Evolutionary conservation across 2,888 invertebrate species (phyloP), one percentile per base, ranked within the genome.

Genomic region (Melolontha melolontha): DNA sequence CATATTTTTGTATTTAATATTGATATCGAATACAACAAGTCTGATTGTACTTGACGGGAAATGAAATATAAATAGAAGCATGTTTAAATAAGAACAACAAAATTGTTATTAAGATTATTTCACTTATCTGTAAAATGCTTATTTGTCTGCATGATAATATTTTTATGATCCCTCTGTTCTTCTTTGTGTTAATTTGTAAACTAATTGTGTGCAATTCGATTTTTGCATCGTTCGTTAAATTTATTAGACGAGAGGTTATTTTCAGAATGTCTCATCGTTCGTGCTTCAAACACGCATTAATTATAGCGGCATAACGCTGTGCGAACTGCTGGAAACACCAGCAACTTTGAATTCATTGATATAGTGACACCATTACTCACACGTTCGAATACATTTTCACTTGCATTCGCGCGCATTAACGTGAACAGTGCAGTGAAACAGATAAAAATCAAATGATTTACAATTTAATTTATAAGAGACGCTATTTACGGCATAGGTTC

Each of bases 391-490:
- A 47, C 29, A 40, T 59, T 59, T 44, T 59, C 44, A 40, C 44
- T 59, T 47, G 44, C 59, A 27, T 10, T 27, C 59, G 44, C 27
- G 16, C 16, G 27, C 40, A 40, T 59, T 27, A 47, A 44, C 29
- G 59, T 29, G 59, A 59, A 59, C n/a, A 59, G 44, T 44, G 44
- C 54, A 16, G 14, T 27, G 44, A 8, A 22, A 27, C 14, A 16
- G 40, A 6, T 44, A 59, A 59, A 59, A 59, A 59, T 44, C 14
- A 14, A 59, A 59, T 59, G 59, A 59, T 59, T 59, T 59, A 59
- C 59, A 59, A 59, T 59, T 59, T 59, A 59, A 59, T 59, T 59
- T 59, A 47, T 59, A 59, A 44, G 59, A 29, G 27, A n/a, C n/a
- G 22, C 44, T 59, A 59, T 59, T 59, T 59, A 59, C 17, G 27